These are phyloP conservation scores for Prenolepis imparis DNA, from an alignment of 2,888 invertebrate genomes.

Conservation along the genomic window DNA sequence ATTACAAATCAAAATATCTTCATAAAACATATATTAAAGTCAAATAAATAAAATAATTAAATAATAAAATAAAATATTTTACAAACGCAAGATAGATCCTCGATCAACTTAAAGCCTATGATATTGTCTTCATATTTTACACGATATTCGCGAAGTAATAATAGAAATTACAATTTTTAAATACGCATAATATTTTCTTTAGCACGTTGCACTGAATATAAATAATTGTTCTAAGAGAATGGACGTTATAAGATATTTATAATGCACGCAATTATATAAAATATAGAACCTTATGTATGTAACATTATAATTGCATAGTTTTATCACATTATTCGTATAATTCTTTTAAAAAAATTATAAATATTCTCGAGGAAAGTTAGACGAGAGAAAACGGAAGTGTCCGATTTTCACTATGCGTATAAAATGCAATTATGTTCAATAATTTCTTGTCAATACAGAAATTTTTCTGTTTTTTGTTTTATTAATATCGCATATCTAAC, in stretches of 20 bases:
- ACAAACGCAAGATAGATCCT: conserved; percentile 52
- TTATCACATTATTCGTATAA: conserved; percentile 32
- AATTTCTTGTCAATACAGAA: not conserved
- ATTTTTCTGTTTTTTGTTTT: conserved; percentile 1
- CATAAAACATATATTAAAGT: conserved; percentile 52
- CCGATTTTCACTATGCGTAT: conserved; percentile 7
- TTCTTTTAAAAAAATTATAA: conserved; percentile 22
- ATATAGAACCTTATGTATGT: conserved; percentile 11
- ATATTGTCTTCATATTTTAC: conserved; percentile 41
- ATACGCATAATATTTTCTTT: not conserved
- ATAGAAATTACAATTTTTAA: conserved; percentile 37
- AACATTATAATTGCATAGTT: conserved; percentile 24
- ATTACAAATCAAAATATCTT: conserved; percentile 31
- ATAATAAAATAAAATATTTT: conserved; percentile 70
- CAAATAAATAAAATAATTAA: conserved; percentile 73
- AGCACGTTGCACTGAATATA: conserved; percentile 27
- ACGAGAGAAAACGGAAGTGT: conserved; percentile 14
- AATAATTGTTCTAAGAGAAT: conserved; percentile 26
- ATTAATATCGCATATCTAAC: not conserved
- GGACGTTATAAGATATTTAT: conserved; percentile 22
- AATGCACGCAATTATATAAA: conserved; percentile 28
- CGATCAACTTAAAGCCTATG: conserved; percentile 21
- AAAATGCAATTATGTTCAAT: conserved; percentile 16
- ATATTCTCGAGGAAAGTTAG: conserved; percentile 18
- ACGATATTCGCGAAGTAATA: conserved; percentile 21